Evolutionary conservation across 2,113 vertebrate genomes (phyloP), one percentile per base, ranked within the genome.

Genomic region (Nicator chloris): DNA sequence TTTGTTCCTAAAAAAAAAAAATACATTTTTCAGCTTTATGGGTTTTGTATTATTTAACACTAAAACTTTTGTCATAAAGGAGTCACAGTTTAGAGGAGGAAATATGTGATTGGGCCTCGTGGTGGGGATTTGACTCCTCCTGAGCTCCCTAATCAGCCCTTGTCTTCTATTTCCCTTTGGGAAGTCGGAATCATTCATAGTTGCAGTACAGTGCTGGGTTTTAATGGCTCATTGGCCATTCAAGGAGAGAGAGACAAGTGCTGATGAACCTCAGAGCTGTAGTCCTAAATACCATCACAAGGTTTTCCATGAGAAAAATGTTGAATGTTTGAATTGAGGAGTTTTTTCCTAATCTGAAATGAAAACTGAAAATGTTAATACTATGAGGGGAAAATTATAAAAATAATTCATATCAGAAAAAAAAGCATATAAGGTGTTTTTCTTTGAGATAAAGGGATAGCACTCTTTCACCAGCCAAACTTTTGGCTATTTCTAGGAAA

Each of bases 391-490:
- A 49, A 86, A 86, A 71, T 5, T 13, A 23, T 26, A 70, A 87
- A 71, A 76, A 39, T 33, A 68, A 42, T 61, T 51, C 0, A 15
- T 54, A 59, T 54, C 21, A 50, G n/a, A 1, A 66, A 82, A 90
- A 66, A 18, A 10, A 0, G 2, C 0, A 0, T 57, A 59, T 51
- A 7, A 88, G 21, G 57, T 53, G 6, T 10, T 54, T 78, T 85
- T 51, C 28, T 39, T 51, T 70, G n/a, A 64, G 6, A 42, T 59
- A 84, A 59, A 81, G 9, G 10, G 19, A 64, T 31, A 56, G 1
- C 33, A 50, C 9, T 57, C 21, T 51, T 85, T 47, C 1, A 4
- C 63, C 31, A 49, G n/a, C 18, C 45, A 27, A 61, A 61, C 6
- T 82, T 37, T 21, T 51, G 15, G 11, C 16, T 85, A 4, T 68